Evolutionary conservation across 2,113 vertebrate species (phyloP), one percentile per base, ranked within the genome.

Genomic region (Oceanodroma tethys): DNA sequence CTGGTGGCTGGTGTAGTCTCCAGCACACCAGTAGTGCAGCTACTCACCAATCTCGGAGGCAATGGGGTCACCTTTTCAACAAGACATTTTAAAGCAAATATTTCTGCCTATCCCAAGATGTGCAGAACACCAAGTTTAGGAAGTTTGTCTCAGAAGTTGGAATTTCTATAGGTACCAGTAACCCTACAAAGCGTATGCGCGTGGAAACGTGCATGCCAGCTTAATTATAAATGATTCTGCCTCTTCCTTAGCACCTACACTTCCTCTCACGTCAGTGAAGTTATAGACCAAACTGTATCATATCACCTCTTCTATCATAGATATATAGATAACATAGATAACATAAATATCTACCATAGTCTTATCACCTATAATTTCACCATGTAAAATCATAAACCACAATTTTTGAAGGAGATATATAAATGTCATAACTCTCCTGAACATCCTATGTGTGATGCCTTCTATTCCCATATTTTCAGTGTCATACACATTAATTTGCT

Each of bases 151-250:
- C 38, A 21, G 8, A 40, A 63, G 32, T 2, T 65, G 50, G 32
- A 11, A 27, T 70, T 74, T 50, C 40, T 68, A 2, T 10, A 40
- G 38, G 4, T 16, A 30, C 15, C 60, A 16, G 26, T 16, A 5
- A 13, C 16, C 8, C 4, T 55, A 36, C 21, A 55, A 50, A 50
- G 42, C 0, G 0, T 21, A 18, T 15, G 8, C 0, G 1, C 6
- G 3, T 36, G 27, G 47, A 72, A 45, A 32, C 4, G 42, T 2
- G 2, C 25, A 5, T 10, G 10, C 18, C 43, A 53, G 10, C 30
- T 63, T 22, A 26, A 73, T 48, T 55, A 38, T 21, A 40, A 58
- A 45, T 3, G 5, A 25, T 45, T 53, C 43, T 82, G 9, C 7
- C 47, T 58, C 59, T 87, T 40, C 22, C 5, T 43, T 19, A 63